Base-by-base conservation (phyloP, 2,113 vertebrate genomes). In the Orientallactaga bullata region DNA sequence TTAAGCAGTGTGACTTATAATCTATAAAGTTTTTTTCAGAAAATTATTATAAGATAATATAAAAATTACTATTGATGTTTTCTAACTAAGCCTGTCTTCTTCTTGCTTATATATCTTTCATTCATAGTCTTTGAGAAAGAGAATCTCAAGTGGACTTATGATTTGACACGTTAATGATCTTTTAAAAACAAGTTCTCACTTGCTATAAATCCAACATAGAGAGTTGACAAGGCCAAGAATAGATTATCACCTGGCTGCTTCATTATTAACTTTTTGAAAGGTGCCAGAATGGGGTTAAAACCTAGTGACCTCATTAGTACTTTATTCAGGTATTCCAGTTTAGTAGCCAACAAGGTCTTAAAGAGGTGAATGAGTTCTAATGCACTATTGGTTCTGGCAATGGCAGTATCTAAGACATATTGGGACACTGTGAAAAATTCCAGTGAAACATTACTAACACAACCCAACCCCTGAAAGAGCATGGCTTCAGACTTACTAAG, bases 161-260 rank as follows among this genome's bases (percentile, higher is more conserved):
- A 93, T 76, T 93, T 84, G 24, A 84, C 86, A 66, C 85, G 94
- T 96, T 90, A 93, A 94, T 94, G 85, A 78, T 58, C 71, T 93
- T 96, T 89, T 85, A 68, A 88, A 95, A 90, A 73, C 92, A 77
- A 11, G 88, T 93, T 96, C 85, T 93, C 65, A 90, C 93, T 24
- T 93, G 74, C 69, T 88, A 89, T 85, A 88, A 97, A 95, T 88
- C 76, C 66, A 91, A 68, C 35, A 21, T 55, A 58, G 58, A 63
- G 32, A 58, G 69, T 47, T n/a, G 15, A 24, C 39, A 39, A 94
- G 80, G 82, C 81, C 92, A 89, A 95, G 90, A 78, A 72, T 63
- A 91, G 92, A 93, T 88, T 93, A 91, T 93, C 95, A 92, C 73
- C 55, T 90, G 86, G 82, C 85, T 69, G 96, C 37, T 82, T 93